Evolutionary conservation across 1,140 invertebrate genomes (phyloP), one percentile per base, ranked within the genome.

Genomic region (Agrypnia vestita): DNA sequence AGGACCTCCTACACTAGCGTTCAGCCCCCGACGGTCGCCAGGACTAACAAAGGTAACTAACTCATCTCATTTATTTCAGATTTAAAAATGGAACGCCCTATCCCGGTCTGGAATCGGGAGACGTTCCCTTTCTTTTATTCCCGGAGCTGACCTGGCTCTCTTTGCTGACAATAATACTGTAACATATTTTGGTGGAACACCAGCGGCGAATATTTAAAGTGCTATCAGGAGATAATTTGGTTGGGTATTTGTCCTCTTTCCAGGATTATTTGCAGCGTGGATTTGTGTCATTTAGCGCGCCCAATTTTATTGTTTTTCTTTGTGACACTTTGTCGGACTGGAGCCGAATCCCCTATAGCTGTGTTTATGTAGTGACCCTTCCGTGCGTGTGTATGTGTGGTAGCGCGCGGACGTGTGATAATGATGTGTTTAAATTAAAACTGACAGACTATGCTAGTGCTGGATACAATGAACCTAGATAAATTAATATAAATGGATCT

Each of bases 391-490:
- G 55, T 11, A n/a, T 59, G 15, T 15, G 15, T 15, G 55, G 17
- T 59, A 15, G 15, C 55, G 55, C 55, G 9, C 55, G 55, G 55
- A 13, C 35, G 19, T 64, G 61, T 69, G 64, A 69, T 47, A 69
- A 49, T 19, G 44, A n/a, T 69, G 64, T 19, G 64, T 73, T 76
- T 76, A 76, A 76, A 61, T 76, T 59, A 76, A 59, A 76, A 76
- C 61, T 59, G 73, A 76, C 73, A 56, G 73, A 76, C 44, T 53
- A 76, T 47, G 44, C 43, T 56, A 46, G 61, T 51, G 59, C 75
- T 19, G 75, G 61, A 77, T 77, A 62, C 75, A 64, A 77, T 77
- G 75, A 77, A 77, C 75, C 75, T 77, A 77, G 75, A 77, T 77
- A 77, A 77, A 77, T 67, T 51, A 77, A 77, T 77, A 77, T 53